Evolutionary conservation across 2,888 invertebrate genomes (phyloP).

Genomic region (Nysson spinosus): DNA sequence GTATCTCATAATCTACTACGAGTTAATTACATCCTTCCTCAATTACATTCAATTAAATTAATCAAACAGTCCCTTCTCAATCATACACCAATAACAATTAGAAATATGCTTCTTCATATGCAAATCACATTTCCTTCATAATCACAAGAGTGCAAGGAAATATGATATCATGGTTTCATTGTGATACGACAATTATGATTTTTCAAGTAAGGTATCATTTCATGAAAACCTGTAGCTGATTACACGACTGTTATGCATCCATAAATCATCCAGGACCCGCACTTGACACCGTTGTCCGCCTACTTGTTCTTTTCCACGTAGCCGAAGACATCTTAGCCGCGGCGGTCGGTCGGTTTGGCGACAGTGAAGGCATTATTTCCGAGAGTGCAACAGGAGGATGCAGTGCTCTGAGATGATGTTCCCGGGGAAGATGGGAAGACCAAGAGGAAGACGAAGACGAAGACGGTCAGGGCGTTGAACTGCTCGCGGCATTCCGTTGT

Average conservation of each 20-base stretch:
- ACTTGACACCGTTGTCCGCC: slow-evolving; percentile 36
- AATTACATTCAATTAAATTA: too few species aligned
- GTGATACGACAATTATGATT: too few species aligned
- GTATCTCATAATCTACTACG: too few species aligned
- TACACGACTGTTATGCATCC: not conserved
- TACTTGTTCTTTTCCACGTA: slow-evolving; percentile 32
- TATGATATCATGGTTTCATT: too few species aligned
- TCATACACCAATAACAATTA: too few species aligned
- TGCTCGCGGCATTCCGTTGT: slow-evolving; percentile 63
- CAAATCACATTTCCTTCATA: too few species aligned
- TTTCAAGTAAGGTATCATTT: too few species aligned
- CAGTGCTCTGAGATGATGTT: slow-evolving; percentile 43
- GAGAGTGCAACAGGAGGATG: slow-evolving; percentile 39
- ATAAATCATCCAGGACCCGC: slow-evolving; percentile 40
- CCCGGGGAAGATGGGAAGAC: slow-evolving; percentile 21
- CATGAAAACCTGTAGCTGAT: too few species aligned
- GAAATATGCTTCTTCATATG: too few species aligned
- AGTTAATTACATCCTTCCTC: too few species aligned
- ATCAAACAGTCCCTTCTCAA: too few species aligned
- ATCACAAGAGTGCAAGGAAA: too few species aligned
- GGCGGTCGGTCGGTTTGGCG: slow-evolving; percentile 45
- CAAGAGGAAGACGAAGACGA: slow-evolving; percentile 39
- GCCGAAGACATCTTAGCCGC: slow-evolving; percentile 6
- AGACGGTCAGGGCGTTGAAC: slow-evolving; percentile 68
- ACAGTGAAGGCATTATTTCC: slow-evolving; percentile 57